Evolutionary conservation across 2,888 invertebrate species (phyloP).

Genomic region (Drosophila colorata): DNA sequence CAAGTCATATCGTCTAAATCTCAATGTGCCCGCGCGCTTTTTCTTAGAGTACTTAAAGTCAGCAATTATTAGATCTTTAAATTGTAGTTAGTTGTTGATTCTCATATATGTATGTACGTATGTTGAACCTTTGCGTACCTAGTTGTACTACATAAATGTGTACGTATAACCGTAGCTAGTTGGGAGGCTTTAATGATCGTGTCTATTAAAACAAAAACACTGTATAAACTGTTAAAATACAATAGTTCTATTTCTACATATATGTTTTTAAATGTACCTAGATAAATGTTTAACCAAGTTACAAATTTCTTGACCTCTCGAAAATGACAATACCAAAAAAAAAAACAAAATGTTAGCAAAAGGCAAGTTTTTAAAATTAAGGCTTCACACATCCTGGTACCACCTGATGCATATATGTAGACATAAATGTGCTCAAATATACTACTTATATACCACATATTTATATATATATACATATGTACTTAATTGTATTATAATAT

Average conservation of each 20-base stretch:
- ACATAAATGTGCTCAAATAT: constrained; percentile 14
- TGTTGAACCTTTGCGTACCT: constrained; percentile 33
- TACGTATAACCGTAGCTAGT: constrained; percentile 34
- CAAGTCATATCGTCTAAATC: constrained; percentile 50
- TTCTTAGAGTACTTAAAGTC: constrained; percentile 31
- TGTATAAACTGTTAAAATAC: constrained; percentile 38
- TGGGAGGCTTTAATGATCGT: constrained; percentile 26
- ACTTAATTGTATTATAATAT: constrained; percentile 27
- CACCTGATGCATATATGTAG: constrained; percentile 33
- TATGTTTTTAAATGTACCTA: constrained; percentile 28
- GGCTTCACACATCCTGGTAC: constrained; percentile 31
- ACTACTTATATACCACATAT: constrained; percentile 20
- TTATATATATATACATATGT: constrained; percentile 24
- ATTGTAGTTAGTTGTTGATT: constrained; percentile 61
- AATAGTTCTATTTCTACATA: constrained; percentile 17
- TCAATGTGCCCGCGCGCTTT: constrained; percentile 53
- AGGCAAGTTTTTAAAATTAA: constrained; percentile 24
- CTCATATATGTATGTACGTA: constrained; percentile 36
- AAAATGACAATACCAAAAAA: constrained; percentile 69
- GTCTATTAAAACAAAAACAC: constrained; percentile 36
- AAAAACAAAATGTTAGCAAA: constrained; percentile 1
- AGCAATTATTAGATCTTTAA: constrained; percentile 65
- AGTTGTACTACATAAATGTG: background rate
- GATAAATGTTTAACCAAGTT: constrained; percentile 47
- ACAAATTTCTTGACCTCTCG: constrained; percentile 64